Conservation (phyloP, 2,888 invertebrate genomes). For the Euproctis similis region DNA sequence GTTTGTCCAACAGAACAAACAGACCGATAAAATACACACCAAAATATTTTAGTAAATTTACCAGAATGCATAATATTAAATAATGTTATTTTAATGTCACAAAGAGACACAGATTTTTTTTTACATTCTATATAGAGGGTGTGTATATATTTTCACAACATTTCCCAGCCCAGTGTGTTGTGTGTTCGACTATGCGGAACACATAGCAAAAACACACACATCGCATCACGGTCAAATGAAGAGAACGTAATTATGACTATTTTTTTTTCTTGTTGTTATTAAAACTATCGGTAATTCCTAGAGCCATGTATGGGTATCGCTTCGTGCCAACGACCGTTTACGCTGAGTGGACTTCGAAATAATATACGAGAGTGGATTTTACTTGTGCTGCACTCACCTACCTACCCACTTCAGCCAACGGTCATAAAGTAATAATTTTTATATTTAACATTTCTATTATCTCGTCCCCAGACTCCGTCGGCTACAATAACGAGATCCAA, state of each 20-base stretch:
- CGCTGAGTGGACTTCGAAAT: slow-evolving; percentile 52
- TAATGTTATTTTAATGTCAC: no score
- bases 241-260: no score
- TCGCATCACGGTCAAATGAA: slow-evolving; percentile 71
- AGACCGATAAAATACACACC: no score
- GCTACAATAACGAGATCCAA: slow-evolving; percentile 23
- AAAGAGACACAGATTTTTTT: no score
- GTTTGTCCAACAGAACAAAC: no score
- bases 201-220: slow-evolving; percentile 47
- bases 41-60: no score
- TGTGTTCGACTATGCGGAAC: slow-evolving; percentile 48
- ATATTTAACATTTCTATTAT: slow-evolving; percentile 39
- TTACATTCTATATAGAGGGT: no score
- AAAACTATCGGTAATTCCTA: slow-evolving; percentile 49
- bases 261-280: slow-evolving; percentile 65
- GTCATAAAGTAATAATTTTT: slow-evolving; percentile 32
- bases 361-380: slow-evolving; percentile 37
- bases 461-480: slow-evolving; percentile 15
- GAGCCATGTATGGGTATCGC: slow-evolving; percentile 46
- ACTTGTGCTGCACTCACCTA: no score
- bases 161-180: slow-evolving; percentile 50
- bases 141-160: slow-evolving; percentile 36
- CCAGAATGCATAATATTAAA: no score
- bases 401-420: slow-evolving; percentile 5
- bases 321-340: slow-evolving; percentile 55